Evolutionary conservation across 2,113 vertebrate genomes (phyloP).

Genomic region (Myotis yumanensis): DNA sequence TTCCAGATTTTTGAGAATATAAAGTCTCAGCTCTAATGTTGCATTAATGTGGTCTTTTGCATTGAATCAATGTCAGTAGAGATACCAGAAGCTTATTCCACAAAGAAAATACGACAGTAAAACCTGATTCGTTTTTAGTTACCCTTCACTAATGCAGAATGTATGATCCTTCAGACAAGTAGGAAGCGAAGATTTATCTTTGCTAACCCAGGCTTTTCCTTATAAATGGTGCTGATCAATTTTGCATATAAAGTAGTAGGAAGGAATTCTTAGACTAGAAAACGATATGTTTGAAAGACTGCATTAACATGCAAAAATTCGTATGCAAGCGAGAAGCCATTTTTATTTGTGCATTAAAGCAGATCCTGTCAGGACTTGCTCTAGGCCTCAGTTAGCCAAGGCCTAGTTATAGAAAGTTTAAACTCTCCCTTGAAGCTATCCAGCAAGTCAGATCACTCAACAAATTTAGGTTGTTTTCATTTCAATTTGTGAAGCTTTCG

Average conservation of each 20-base stretch:
- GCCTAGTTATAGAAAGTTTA: slow-evolving; percentile 28
- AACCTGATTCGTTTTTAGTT: slow-evolving; percentile 51
- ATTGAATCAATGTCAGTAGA: slow-evolving; percentile 40
- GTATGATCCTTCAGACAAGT: background rate
- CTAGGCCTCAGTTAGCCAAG: background rate
- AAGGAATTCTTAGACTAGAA: slow-evolving; percentile 25
- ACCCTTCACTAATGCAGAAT: background rate
- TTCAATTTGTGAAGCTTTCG: background rate
- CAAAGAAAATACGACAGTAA: slow-evolving; percentile 57
- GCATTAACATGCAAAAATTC: slow-evolving; percentile 41
- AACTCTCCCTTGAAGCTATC: slow-evolving; percentile 11
- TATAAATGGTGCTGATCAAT: slow-evolving; percentile 26
- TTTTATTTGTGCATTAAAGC: slow-evolving; percentile 48
- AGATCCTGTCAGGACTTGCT: background rate
- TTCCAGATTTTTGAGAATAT: slow-evolving; percentile 63
- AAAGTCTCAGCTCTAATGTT: slow-evolving; percentile 48
- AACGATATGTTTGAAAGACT: slow-evolving; percentile 42
- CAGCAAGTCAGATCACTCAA: background rate
- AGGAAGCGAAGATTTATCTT: slow-evolving; percentile 26
- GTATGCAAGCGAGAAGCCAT: slow-evolving; percentile 9
- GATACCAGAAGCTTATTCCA: slow-evolving; percentile 15
- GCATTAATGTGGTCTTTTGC: slow-evolving; percentile 63
- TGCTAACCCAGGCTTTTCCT: slow-evolving; percentile 38
- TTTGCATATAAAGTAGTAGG: slow-evolving; percentile 15
- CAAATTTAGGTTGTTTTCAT: background rate